phyloP scores from a whole-genome alignment of 2,797 vertebrate species.

The Rhynchonycteris naso region DNA sequence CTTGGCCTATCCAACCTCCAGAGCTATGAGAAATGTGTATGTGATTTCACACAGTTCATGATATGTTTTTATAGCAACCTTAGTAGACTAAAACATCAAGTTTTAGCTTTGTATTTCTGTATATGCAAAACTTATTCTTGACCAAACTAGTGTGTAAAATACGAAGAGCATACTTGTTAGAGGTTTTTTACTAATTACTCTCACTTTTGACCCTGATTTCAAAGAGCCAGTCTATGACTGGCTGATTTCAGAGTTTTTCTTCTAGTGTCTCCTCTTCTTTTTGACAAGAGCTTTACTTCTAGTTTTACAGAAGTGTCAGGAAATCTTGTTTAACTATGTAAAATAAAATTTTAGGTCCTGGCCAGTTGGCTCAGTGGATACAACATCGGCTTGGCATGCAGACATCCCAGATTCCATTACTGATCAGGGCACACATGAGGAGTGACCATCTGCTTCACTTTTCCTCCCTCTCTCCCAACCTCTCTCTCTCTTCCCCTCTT shows the following conservation, averaged over 20 bases:
- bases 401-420: too few relatives aligned
- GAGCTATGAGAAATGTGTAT: background rate
- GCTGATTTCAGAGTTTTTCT: background rate
- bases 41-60: background rate
- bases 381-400: too few relatives aligned
- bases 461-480: too few relatives aligned
- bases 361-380: too few relatives aligned
- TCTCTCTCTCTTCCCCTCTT: too few relatives aligned
- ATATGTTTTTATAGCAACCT: background rate
- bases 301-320: background rate
- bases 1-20: background rate
- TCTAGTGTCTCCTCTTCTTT: background rate
- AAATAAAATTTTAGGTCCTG: conserved; percentile 58
- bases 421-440: too few relatives aligned
- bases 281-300: background rate
- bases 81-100: background rate
- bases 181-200: background rate
- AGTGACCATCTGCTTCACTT: too few relatives aligned
- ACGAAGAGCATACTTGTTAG: background rate
- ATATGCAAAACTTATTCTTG: background rate
- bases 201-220: background rate
- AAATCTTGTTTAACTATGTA: conserved; percentile 42
- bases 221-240: too few relatives aligned
- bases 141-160: background rate
- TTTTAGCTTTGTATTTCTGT: background rate